Conservation (phyloP, 2,797 vertebrate genomes). For the Anolis apletophallus region DNA sequence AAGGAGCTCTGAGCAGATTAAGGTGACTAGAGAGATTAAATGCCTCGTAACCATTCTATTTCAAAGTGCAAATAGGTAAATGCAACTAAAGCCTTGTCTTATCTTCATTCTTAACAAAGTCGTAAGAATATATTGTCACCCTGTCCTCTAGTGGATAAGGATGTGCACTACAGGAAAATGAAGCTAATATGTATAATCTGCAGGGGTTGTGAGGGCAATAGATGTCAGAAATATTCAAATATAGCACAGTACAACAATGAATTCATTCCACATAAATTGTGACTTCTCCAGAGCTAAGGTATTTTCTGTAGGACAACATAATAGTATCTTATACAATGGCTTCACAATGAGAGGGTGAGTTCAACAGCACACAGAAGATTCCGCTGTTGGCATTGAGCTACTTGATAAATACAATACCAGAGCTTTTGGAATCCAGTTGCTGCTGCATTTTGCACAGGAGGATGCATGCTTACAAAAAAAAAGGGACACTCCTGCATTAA, state of each 20-base stretch:
- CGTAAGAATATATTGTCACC: conserved; percentile 45
- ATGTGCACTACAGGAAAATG: not conserved
- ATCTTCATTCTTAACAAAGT: not conserved
- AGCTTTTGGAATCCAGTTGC: not conserved
- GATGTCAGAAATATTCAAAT: not conserved
- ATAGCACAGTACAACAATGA: not conserved
- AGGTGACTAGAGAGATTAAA: not conserved
- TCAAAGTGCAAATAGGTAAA: not conserved
- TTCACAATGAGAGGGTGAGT: not conserved
- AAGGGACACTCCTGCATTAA: not conserved
- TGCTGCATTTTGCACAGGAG: not conserved
- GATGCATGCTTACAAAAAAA: not conserved
- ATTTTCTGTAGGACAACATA: not conserved
- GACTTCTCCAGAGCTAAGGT: not conserved
- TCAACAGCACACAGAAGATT: not conserved
- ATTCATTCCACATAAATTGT: not conserved
- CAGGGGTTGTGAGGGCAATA: not conserved
- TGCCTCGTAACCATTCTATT: conserved; percentile 16
- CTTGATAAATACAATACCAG: not conserved
- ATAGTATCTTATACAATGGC: not conserved
- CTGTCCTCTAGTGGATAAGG: conserved; percentile 75
- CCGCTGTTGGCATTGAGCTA: not conserved
- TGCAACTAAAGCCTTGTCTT: not conserved
- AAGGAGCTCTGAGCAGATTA: not conserved
- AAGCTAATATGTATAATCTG: not conserved